These are phyloP conservation scores for Rhyacophila evoluta DNA, from an alignment of 2,888 invertebrate genomes.

Conservation along the genomic window DNA sequence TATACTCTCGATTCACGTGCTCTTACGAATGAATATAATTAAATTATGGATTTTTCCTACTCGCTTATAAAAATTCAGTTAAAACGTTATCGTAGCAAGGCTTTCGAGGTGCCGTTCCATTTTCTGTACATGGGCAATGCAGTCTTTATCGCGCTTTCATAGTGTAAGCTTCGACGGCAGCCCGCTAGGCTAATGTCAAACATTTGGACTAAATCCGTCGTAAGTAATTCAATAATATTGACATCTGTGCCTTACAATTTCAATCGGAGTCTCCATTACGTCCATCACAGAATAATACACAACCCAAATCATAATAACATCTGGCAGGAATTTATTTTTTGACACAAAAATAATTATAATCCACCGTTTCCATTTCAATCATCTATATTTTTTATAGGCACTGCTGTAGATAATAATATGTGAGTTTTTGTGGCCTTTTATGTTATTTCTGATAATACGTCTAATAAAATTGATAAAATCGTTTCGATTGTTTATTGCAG, in stretches of 20 bases:
- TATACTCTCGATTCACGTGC: too few relatives aligned
- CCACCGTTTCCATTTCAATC: too few relatives aligned
- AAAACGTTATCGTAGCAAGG: background rate
- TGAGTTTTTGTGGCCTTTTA: too few relatives aligned
- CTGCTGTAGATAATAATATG: too few relatives aligned
- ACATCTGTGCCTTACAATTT: background rate
- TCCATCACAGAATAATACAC: background rate
- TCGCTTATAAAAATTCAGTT: background rate
- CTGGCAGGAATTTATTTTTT: too few relatives aligned
- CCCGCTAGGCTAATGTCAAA: conserved; percentile 36
- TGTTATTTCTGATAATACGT: too few relatives aligned
- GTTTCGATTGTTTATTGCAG: too few relatives aligned
- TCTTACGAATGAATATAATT: too few relatives aligned
- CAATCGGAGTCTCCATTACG: background rate
- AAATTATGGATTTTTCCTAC: background rate
- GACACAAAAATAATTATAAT: too few relatives aligned
- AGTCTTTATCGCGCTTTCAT: conserved; percentile 50
- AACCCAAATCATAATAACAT: too few relatives aligned
- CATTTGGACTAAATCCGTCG: conserved; percentile 32
- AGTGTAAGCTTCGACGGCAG: conserved; percentile 28
- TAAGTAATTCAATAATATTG: conserved; percentile 35
- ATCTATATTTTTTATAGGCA: too few relatives aligned
- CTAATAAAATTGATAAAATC: too few relatives aligned
- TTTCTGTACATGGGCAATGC: conserved; percentile 48
- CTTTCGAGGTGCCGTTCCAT: conserved; percentile 27